These are phyloP conservation scores for Diaperis boleti DNA, from an alignment of 2,888 invertebrate genomes.

Conservation along the genomic window DNA sequence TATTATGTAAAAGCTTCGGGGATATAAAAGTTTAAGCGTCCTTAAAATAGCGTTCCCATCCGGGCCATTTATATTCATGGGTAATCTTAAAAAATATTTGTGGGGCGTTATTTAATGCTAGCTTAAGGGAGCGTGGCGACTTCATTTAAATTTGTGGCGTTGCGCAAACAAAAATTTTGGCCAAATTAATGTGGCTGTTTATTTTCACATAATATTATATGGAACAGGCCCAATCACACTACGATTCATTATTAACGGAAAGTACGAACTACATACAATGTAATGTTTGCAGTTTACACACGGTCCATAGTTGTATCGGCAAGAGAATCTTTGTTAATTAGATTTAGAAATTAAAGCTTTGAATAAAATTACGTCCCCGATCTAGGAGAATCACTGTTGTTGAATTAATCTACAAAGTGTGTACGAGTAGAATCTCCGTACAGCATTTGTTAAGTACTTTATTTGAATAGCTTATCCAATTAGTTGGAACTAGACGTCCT, in stretches of 20 bases:
- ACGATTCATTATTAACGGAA: background rate
- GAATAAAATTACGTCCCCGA: conserved; percentile 10
- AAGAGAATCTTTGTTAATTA: conserved; percentile 30
- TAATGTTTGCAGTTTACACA: conserved; percentile 34
- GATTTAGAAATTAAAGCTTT: conserved; percentile 17
- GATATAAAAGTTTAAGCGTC: too few relatives aligned
- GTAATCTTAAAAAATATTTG: conserved; percentile 27
- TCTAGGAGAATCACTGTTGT: background rate
- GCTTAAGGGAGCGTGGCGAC: conserved; percentile 21
- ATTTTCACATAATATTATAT: conserved; percentile 30
- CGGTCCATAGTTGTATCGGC: conserved; percentile 15
- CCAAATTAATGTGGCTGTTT: conserved; percentile 13
- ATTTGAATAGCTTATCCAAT: too few relatives aligned
- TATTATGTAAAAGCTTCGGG: too few relatives aligned
- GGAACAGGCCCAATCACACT: too few relatives aligned
- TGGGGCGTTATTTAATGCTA: conserved; percentile 17
- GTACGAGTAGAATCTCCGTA: too few relatives aligned
- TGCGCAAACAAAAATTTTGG: conserved; percentile 26
- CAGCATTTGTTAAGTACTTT: too few relatives aligned
- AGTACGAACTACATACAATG: conserved; percentile 24
- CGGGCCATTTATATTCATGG: conserved; percentile 22
- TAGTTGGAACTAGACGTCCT: too few relatives aligned
- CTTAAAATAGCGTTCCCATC: conserved; percentile 7
- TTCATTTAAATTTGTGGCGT: conserved; percentile 37
- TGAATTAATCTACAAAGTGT: background rate